Evolutionary conservation across 1,140 invertebrate genomes (phyloP).

Genomic region (Lepidurus couesii): DNA sequence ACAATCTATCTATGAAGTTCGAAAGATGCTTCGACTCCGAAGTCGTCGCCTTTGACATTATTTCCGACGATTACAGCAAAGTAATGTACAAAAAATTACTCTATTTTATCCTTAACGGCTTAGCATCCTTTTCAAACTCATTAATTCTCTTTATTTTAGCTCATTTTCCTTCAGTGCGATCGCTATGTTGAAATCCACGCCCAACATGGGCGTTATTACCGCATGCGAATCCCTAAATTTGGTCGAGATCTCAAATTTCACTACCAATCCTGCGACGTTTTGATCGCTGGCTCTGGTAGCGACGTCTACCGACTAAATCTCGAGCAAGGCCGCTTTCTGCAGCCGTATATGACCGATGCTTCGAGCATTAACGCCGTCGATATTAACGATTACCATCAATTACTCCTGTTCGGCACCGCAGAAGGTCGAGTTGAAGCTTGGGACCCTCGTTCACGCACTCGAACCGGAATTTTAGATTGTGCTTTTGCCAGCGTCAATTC

Average conservation of each 20-base stretch:
- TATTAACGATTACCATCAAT: constrained; percentile 82
- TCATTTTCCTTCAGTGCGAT: constrained; percentile 57
- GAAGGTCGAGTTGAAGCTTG: constrained; percentile 92
- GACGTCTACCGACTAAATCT: constrained; percentile 94
- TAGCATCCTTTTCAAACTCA: constrained; percentile 41
- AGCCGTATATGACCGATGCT: constrained; percentile 68
- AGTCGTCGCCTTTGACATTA: constrained; percentile 76
- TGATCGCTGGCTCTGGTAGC: constrained; percentile 79
- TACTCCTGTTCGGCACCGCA: constrained; percentile 80
- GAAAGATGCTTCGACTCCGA: constrained; percentile 97
- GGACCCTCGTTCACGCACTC: constrained; percentile 75
- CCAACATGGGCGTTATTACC: constrained; percentile 82
- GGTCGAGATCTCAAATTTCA: constrained; percentile 92
- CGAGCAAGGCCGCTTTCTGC: constrained; percentile 88
- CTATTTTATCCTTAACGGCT: neutral
- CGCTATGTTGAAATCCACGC: constrained; percentile 90
- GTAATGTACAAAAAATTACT: constrained; percentile 48
- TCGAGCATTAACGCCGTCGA: constrained; percentile 75
- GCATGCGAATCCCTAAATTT: constrained; percentile 88
- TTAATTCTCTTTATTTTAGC: constrained; percentile 60
- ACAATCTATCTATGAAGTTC: constrained; percentile 95
- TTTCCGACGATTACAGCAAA: constrained; percentile 86
- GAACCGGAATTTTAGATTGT: constrained; percentile 78
- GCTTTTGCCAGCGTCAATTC: constrained; percentile 63
- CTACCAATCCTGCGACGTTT: constrained; percentile 81